Evolutionary conservation across 2,888 invertebrate species (phyloP).

Genomic region (Syrphus vitripennis): DNA sequence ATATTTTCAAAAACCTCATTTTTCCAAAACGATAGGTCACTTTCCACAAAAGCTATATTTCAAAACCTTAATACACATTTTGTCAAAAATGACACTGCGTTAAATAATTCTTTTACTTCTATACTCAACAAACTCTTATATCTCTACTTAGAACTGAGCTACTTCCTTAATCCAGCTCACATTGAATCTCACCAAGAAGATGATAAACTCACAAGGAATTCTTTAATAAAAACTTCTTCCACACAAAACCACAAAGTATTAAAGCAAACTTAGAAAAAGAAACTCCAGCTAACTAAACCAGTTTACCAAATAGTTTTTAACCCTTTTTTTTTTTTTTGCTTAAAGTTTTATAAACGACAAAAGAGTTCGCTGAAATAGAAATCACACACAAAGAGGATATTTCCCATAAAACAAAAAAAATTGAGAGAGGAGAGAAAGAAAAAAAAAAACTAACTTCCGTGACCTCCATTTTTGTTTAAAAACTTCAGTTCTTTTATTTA

Average conservation of each 20-base stretch:
- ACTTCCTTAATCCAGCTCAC: neutral
- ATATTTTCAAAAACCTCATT: no score
- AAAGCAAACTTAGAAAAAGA: neutral
- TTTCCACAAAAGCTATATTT: neutral
- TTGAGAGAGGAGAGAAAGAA: neutral
- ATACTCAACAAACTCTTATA: neutral
- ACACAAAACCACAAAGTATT: neutral
- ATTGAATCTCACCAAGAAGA: neutral
- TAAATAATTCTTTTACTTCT: neutral
- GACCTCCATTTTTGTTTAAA: slow-evolving; percentile 60
- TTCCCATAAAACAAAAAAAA: slow-evolving; percentile 39
- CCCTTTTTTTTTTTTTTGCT: neutral
- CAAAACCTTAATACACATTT: neutral
- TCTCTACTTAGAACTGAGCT: neutral
- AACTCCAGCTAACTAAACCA: neutral
- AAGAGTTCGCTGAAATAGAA: slow-evolving; percentile 24
- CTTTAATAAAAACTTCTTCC: neutral
- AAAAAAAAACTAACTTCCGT: slow-evolving; percentile 30
- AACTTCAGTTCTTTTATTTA: slow-evolving; percentile 43
- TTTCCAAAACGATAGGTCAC: no score
- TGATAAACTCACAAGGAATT: neutral
- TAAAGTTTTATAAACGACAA: neutral
- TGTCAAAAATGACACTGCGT: neutral
- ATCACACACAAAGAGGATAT: slow-evolving; percentile 26
- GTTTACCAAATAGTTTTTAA: slow-evolving; percentile 13